Conservation (phyloP, 2,797 vertebrate species). For the Myiotriccus ornatus region DNA sequence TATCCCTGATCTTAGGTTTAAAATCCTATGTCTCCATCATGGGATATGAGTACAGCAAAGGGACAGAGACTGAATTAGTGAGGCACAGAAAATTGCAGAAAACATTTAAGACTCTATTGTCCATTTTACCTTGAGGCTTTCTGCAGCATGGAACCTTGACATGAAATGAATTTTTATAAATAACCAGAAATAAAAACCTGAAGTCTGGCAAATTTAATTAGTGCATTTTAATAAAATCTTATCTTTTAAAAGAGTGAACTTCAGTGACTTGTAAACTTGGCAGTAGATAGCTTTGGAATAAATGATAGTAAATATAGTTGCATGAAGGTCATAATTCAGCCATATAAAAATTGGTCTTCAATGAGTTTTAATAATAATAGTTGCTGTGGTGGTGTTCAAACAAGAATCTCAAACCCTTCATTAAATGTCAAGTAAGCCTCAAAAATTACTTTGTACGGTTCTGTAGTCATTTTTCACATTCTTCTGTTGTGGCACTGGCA, state of each 20-base stretch:
- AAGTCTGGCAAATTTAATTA: background rate
- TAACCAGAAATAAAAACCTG: background rate
- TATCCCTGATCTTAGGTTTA: background rate
- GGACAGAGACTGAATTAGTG: background rate
- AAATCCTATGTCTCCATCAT: background rate
- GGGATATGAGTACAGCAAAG: background rate
- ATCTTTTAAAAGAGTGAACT: background rate
- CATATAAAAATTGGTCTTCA: background rate
- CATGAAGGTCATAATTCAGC: background rate
- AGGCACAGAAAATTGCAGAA: background rate
- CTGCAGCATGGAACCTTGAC: background rate
- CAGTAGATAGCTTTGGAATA: background rate
- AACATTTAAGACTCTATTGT: background rate
- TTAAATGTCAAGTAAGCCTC: slow-evolving; percentile 1
- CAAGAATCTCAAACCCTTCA: background rate
- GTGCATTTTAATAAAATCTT: background rate
- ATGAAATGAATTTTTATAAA: background rate
- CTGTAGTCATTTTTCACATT: background rate
- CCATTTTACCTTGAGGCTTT: slow-evolving; percentile 21
- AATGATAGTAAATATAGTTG: background rate
- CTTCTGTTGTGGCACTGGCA: background rate
- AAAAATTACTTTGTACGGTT: background rate
- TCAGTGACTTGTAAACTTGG: background rate
- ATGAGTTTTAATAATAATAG: background rate
- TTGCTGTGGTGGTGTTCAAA: background rate